These are phyloP conservation scores for Apamea anceps DNA, from an alignment of 2,888 invertebrate species.

Conservation along the genomic window DNA sequence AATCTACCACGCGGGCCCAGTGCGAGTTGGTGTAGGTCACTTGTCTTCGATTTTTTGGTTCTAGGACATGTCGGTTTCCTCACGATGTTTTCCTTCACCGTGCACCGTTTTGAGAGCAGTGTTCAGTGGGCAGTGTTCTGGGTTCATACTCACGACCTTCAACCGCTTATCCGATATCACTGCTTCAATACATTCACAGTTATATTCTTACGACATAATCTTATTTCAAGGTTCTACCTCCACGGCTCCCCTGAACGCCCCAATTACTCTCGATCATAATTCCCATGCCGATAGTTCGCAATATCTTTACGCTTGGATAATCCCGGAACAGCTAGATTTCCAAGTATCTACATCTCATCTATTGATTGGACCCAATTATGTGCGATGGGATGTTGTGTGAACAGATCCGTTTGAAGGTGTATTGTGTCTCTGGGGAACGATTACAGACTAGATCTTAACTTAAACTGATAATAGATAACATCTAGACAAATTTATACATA, in stretches of 20 bases:
- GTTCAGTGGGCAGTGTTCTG: no score
- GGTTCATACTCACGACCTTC: no score
- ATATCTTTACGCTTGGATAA: conserved; percentile 28
- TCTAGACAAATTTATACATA: no score
- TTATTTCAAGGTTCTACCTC: neutral
- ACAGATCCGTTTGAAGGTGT: conserved; percentile 2
- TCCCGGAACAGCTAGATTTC: neutral
- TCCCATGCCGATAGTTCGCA: conserved; percentile 7
- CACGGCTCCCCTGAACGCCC: neutral
- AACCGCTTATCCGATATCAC: no score
- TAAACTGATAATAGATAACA: no score
- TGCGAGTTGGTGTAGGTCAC: no score
- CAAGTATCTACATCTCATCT: neutral
- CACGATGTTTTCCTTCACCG: no score
- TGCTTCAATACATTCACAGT: neutral
- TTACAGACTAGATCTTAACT: no score
- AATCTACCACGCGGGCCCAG: no score
- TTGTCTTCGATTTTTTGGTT: no score
- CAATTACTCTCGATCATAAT: conserved; percentile 12
- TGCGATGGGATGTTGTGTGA: neutral
- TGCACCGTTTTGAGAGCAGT: no score
- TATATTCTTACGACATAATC: neutral
- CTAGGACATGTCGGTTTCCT: no score
- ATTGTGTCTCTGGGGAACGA: neutral
- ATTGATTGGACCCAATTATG: conserved; percentile 22